Percentiles rank a stretch among this genome's conserved stretches.
These are phyloP conservation scores for Macquaria australasica DNA, from an alignment of 2,113 vertebrate genomes.

Conservation along the genomic window DNA sequence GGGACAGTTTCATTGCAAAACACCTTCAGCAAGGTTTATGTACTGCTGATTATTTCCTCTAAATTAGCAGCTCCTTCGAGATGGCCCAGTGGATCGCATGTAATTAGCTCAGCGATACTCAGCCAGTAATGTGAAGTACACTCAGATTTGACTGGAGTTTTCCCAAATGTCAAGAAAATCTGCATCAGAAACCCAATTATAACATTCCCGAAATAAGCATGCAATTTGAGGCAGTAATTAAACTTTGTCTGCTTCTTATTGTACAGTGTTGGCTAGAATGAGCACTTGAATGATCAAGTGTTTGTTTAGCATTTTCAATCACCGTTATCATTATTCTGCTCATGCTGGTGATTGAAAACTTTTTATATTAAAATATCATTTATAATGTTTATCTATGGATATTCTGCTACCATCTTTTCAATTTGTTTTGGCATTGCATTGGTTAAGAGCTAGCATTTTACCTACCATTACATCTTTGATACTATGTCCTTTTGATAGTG, in stretches of 20 bases:
- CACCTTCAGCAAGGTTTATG: slow-evolving; percentile 29
- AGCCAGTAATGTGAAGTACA: slow-evolving; percentile 29
- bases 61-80: slow-evolving; percentile 58
- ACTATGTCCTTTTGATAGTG: slow-evolving; percentile 39
- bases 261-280: slow-evolving; percentile 49
- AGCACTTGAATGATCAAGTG: slow-evolving; percentile 66
- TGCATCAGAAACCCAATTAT: slow-evolving; percentile 54
- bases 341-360: slow-evolving; percentile 69
- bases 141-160: slow-evolving; percentile 54
- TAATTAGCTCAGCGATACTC: slow-evolving; percentile 61
- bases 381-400: background rate
- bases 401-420: slow-evolving; percentile 35
- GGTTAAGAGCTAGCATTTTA: slow-evolving; percentile 21
- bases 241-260: slow-evolving; percentile 49
- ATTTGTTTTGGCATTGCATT: slow-evolving; percentile 35
- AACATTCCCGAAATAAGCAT: slow-evolving; percentile 46
- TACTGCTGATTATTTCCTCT: slow-evolving; percentile 46
- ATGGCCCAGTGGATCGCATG: slow-evolving; percentile 51
- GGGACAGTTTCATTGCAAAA: slow-evolving; percentile 36
- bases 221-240: slow-evolving; percentile 36
- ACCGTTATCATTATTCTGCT: slow-evolving; percentile 55
- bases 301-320: slow-evolving; percentile 71
- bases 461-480: slow-evolving; percentile 60
- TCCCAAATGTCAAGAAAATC: slow-evolving; percentile 59
- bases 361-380: slow-evolving; percentile 22